Base-by-base conservation (phyloP, 2,113 vertebrate genomes). In the Craseonycteris thonglongyai region DNA sequence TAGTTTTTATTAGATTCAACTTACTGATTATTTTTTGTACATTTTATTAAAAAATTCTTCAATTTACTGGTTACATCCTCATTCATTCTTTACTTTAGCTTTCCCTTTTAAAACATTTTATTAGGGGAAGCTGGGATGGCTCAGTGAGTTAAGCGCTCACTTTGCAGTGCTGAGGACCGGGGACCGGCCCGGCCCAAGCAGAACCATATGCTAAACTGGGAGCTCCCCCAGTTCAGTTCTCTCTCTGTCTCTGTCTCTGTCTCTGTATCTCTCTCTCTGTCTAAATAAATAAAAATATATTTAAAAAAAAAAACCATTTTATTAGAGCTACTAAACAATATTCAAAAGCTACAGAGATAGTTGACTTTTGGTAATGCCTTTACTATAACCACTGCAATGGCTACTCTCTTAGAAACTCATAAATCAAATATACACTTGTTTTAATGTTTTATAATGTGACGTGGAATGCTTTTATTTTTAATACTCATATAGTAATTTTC, bases 11-110 rank as follows among this genome's bases (percentile, higher is more conserved):
- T 90, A 59, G 59, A 88, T 93, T 91, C 51, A 26, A 88, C 45
- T 88, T 85, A 84, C 65, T 94, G 45, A 71, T 56, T 87, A 74
- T 59, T 95, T 88, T 86, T 68, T 96, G 35, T 24, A 94, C 33
- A 96, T 54, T 88, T 95, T 83, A 76, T 88, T 93, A 93, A 59
- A 59, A 58, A 94, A 61, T 85, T 45, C 87, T 91, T 89, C 30
- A 58, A 75, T 85, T 95, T 94, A 76, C 65, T 83, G 58, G 91
- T 78, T 86, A 47, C 14, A 90, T 49, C 11, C 21, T 74, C 63
- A 75, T 83, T 83, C 13, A 56, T 68, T 72, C 54, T 88, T 92
- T 94, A 85, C 16, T 90, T 93, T 59, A 91, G 69, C 35, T 92
- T 74, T 74, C 26, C 58, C 33, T 86, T 95, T 72, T 58, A 58